Evolutionary conservation across 2,888 invertebrate genomes (phyloP).

Genomic region (Conops quadrifasciatus): DNA sequence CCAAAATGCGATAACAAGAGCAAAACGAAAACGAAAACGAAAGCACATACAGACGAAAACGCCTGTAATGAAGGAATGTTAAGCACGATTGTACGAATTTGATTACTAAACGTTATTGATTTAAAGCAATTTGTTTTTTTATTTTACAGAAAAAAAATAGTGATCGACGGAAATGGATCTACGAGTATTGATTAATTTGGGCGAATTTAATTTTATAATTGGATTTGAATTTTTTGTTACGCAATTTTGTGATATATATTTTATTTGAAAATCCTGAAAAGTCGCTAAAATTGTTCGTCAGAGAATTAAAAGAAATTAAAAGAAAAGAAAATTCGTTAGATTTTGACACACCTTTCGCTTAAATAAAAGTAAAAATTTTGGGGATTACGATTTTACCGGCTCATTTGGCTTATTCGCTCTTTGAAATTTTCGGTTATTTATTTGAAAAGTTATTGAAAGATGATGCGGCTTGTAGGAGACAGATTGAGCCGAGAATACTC

Average conservation of each 20-base stretch:
- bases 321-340: too few species aligned
- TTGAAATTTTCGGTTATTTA: not conserved
- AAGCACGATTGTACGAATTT: not conserved
- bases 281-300: too few species aligned
- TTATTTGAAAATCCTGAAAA: too few species aligned
- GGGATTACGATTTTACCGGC: too few species aligned
- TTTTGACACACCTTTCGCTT: not conserved
- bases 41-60: too few species aligned
- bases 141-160: not conserved
- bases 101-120: not conserved
- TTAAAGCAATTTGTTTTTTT: not conserved
- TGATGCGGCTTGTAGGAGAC: not conserved
- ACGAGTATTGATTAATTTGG: not conserved
- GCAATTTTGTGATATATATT: not conserved
- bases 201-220: not conserved
- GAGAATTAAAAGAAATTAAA: too few species aligned
- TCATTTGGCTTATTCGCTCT: conserved; percentile 6
- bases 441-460: not conserved
- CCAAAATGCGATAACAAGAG: too few species aligned
- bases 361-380: not conserved
- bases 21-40: too few species aligned
- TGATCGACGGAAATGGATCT: not conserved
- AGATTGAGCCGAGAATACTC: not conserved
- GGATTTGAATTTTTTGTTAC: not conserved
- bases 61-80: too few species aligned